Evolutionary conservation across 2,797 vertebrate species (phyloP).

Genomic region (Knipowitschia caucasica): DNA sequence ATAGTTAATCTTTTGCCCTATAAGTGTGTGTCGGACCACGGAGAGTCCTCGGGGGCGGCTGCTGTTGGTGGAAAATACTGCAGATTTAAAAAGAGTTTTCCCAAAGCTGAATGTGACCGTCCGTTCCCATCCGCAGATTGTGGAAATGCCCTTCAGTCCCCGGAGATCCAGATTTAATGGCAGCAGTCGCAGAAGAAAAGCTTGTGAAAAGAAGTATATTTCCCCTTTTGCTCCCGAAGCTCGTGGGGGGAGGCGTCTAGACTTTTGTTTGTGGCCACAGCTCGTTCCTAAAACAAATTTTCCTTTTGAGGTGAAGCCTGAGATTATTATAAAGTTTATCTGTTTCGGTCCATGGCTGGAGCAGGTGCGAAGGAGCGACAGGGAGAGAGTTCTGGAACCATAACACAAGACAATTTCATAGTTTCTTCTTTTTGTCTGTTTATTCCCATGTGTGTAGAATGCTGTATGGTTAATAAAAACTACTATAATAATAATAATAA

Average conservation of each 20-base stretch:
- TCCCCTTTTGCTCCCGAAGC: not conserved
- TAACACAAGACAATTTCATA: no score
- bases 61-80: slow-evolving; percentile 4
- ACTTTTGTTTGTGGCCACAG: not conserved
- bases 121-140: slow-evolving; percentile 15
- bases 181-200: not conserved
- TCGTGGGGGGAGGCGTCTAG: not conserved
- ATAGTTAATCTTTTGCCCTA: no score
- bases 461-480: no score
- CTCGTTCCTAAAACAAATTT: not conserved
- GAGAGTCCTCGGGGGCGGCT: no score
- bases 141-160: slow-evolving; percentile 13
- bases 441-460: no score
- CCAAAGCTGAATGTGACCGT: slow-evolving; percentile 7
- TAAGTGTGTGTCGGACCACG: not conserved
- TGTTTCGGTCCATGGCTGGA: not conserved
- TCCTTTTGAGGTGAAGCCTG: not conserved
- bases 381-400: no score
- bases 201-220: not conserved
- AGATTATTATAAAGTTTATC: not conserved
- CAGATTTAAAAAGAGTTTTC: slow-evolving; percentile 2
- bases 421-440: no score
- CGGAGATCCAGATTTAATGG: slow-evolving; percentile 3
- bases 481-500: no score
- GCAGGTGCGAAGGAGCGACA: no score